Evolutionary conservation across 2,888 invertebrate species (phyloP).

Genomic region (Euplexia lucipara): DNA sequence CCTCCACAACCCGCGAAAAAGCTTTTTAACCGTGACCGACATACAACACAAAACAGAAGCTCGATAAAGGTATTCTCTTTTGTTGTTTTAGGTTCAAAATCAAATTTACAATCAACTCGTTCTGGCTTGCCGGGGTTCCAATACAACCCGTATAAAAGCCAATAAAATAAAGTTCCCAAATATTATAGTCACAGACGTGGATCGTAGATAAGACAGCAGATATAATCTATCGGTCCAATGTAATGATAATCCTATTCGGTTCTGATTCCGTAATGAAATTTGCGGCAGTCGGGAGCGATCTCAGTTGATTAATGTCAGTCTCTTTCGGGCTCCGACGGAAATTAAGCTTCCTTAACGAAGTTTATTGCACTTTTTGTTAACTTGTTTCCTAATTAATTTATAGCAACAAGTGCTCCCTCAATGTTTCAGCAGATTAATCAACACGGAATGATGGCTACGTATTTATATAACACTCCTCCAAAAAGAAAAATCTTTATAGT

Average conservation of each 20-base stretch:
- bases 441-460: constrained; percentile 55
- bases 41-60: constrained; percentile 55
- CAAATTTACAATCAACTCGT: constrained; percentile 56
- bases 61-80: constrained; percentile 42
- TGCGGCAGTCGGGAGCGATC: constrained; percentile 77
- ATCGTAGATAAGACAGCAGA: constrained; percentile 31
- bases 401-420: constrained; percentile 83
- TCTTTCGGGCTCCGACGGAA: constrained; percentile 79
- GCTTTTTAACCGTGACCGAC: constrained; percentile 46
- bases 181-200: constrained; percentile 28
- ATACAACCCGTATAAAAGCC: constrained; percentile 44
- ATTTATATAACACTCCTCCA: constrained; percentile 47
- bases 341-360: constrained; percentile 86
- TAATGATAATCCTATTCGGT: constrained; percentile 75
- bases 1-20: constrained; percentile 43
- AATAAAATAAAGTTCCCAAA: constrained; percentile 38
- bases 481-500: constrained; percentile 58
- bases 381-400: constrained; percentile 86
- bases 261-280: constrained; percentile 81
- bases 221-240: constrained; percentile 65
- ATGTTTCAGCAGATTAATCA: constrained; percentile 68
- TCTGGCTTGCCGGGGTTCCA: constrained; percentile 23
- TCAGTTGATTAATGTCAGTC: constrained; percentile 84
- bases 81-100: constrained; percentile 58
- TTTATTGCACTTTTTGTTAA: constrained; percentile 88